phyloP scores from a whole-genome alignment of 2,797 vertebrate genomes.

The Brachyalestes nurse region DNA sequence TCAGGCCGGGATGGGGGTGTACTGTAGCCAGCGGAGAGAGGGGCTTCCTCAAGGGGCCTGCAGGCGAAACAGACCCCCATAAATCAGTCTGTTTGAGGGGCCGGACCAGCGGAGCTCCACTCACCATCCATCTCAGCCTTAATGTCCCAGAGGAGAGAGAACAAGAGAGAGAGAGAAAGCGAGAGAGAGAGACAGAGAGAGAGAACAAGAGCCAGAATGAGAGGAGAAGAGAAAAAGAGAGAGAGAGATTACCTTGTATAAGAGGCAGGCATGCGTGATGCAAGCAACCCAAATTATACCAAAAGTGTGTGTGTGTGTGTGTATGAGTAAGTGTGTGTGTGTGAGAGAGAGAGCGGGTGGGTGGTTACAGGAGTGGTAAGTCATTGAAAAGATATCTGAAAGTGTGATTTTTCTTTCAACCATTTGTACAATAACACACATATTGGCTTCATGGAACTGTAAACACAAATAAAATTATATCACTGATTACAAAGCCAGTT shows the following conservation, averaged over 20 bases:
- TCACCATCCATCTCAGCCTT: constrained; percentile 78
- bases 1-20: constrained; percentile 82
- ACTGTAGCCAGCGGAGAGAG: constrained; percentile 79
- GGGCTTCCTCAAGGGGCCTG: constrained; percentile 80
- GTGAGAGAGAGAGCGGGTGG: no score
- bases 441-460: no score
- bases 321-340: not conserved
- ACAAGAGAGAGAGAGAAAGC: constrained; percentile 46
- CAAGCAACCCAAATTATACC: constrained; percentile 61
- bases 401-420: no score
- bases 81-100: constrained; percentile 88
- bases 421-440: no score
- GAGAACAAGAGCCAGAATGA: constrained; percentile 48
- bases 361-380: no score
- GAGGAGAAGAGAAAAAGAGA: constrained; percentile 28
- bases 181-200: constrained; percentile 33
- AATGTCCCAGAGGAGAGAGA: constrained; percentile 76
- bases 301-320: constrained; percentile 51
- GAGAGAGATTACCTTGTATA: constrained; percentile 25
- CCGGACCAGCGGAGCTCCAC: constrained; percentile 64
- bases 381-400: no score
- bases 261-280: constrained; percentile 29
- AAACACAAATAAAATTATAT: no score
- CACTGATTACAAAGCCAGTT: no score
- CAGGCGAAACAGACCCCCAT: constrained; percentile 85